Percentiles rank a stretch among this genome's conserved stretches.
These are phyloP conservation scores for Pimpla rufipes DNA, from an alignment of 2,888 invertebrate species.

Conservation along the genomic window DNA sequence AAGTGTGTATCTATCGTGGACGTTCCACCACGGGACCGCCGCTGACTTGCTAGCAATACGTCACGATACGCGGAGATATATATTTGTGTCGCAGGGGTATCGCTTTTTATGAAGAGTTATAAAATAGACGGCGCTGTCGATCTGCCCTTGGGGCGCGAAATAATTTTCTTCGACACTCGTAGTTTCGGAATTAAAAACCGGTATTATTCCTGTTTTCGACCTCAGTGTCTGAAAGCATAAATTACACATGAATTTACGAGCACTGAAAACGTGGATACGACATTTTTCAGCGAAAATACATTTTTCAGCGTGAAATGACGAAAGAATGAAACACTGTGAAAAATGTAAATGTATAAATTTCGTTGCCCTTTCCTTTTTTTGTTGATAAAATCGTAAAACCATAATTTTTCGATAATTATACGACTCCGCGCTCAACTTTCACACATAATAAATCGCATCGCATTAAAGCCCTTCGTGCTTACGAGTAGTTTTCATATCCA, in stretches of 20 bases:
- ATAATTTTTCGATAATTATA: neutral
- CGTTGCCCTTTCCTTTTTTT: neutral
- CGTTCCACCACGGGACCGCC: neutral
- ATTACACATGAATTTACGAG: no score
- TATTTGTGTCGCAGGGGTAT: neutral
- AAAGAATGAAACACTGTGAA: no score
- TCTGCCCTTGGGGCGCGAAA: neutral
- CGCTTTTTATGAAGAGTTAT: neutral
- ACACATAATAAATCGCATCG: slow-evolving; percentile 2
- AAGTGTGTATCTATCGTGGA: slow-evolving; percentile 28
- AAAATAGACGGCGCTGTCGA: neutral
- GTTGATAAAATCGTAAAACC: neutral
- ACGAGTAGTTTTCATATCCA: slow-evolving; percentile 31
- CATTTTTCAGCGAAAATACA: no score
- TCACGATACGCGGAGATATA: neutral
- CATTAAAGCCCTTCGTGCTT: slow-evolving; percentile 3
- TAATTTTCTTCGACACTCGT: neutral
- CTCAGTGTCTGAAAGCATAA: no score
- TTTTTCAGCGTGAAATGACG: no score
- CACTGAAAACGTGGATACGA: no score
- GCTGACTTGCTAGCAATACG: neutral
- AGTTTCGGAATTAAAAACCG: neutral
- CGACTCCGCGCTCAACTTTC: neutral
- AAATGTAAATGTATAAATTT: neutral
- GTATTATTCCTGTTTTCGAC: no score